Percentiles rank a stretch among this genome's conserved stretches.
phyloP scores from a whole-genome alignment of 92 coral and sea anemone species.

The Scolanthus callimorphus region DNA sequence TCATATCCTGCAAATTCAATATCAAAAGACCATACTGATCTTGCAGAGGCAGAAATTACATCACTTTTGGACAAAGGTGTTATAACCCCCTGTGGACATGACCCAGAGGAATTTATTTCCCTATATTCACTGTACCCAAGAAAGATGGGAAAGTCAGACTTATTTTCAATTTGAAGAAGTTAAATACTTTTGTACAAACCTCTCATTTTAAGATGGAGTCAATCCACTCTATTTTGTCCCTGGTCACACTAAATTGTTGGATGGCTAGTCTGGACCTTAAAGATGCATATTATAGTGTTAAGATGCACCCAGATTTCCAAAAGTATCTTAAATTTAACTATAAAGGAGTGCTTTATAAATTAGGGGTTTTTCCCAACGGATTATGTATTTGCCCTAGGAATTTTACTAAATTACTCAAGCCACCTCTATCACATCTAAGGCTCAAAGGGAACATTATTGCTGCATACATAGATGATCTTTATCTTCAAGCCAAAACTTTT shows the following conservation, averaged over 20 bases:
- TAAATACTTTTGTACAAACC: no score
- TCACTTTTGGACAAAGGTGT: no score
- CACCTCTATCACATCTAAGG: conserved; percentile 32
- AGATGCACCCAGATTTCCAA: conserved; percentile 40
- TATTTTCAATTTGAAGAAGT: no score
- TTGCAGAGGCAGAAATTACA: no score
- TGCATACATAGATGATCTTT: conserved; percentile 45
- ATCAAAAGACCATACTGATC: no score
- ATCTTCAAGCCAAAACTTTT: conserved; percentile 27
- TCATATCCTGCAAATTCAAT: no score
- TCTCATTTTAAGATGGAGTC: conserved; percentile 32
- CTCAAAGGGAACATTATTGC: conserved; percentile 20
- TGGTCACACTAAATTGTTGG: conserved; percentile 40
- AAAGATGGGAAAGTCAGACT: no score
- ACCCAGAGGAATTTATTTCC: no score
- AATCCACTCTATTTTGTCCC: conserved; percentile 19
- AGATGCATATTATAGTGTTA: conserved; percentile 65
- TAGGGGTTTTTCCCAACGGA: conserved; percentile 53
- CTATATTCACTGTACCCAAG: no score
- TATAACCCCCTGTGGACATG: no score
- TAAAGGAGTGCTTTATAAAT: conserved; percentile 46
- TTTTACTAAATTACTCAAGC: conserved; percentile 62
- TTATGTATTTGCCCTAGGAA: conserved; percentile 48
- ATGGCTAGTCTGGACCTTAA: conserved; percentile 59
- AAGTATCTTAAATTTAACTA: conserved; percentile 41